A percentile compares a stretch with the other conserved stretches of the same genome.
Conservation (phyloP, 2,113 vertebrate species). For the Apus apus region DNA sequence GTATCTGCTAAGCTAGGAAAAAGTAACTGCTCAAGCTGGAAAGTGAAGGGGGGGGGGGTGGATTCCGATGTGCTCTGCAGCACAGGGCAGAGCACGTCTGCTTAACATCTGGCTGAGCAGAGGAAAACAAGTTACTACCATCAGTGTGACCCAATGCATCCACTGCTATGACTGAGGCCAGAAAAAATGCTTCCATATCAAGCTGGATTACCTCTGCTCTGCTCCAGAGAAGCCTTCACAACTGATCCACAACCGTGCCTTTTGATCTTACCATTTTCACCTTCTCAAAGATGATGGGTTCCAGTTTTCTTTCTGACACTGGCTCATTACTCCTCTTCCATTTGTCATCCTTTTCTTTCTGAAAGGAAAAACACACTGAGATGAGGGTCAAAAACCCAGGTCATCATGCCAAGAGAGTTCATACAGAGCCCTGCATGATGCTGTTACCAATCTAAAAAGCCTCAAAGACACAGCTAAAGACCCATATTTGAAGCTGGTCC, state of each 20-base stretch:
- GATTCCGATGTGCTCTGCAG: not conserved
- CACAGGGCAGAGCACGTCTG: not conserved
- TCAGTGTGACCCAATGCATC: not conserved
- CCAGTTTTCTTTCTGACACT: slow-evolving; percentile 81
- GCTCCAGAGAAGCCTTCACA: not conserved
- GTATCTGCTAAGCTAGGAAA: not conserved
- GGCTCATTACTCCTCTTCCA: slow-evolving; percentile 86
- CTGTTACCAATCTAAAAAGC: not conserved
- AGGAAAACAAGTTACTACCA: slow-evolving; percentile 17
- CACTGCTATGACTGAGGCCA: not conserved
- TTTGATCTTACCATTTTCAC: slow-evolving; percentile 89
- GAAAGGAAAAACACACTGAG: not conserved
- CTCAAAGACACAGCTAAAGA: not conserved
- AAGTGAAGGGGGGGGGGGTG: not conserved
- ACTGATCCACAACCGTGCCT: not conserved
- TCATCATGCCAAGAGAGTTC: accelerated
- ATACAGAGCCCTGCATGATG: not conserved
- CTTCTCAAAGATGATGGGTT: slow-evolving; percentile 94
- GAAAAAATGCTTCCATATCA: not conserved
- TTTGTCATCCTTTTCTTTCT: slow-evolving; percentile 89
- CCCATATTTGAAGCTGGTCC: not conserved
- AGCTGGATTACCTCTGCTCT: not conserved
- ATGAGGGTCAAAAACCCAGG: not conserved
- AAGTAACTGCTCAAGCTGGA: not conserved
- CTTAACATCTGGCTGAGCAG: not conserved